Evolutionary conservation across 2,113 vertebrate species (phyloP), one percentile per base, ranked within the genome.

Genomic region (Cebidichthys violaceus): DNA sequence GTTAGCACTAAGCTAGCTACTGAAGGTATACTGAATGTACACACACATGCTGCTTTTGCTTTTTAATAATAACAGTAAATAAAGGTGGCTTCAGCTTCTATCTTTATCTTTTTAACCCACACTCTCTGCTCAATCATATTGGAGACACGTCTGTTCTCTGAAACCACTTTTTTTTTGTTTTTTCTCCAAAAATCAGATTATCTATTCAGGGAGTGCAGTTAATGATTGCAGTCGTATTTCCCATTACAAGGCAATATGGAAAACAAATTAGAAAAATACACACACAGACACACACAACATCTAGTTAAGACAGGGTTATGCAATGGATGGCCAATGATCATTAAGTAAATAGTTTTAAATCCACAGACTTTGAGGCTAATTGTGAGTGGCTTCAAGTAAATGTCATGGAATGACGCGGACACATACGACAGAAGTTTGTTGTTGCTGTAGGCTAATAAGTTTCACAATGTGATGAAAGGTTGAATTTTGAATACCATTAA

Each of bases 401-500:
- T 18, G 29, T 45, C 39, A 17, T 18, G 64, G 6, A 43, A 43
- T 13, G 66, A 69, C 4, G 1, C 55, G 15, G 33, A 74, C 27
- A 14, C 60, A 13, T 14, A 0, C 43, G 15, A 6, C 33, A 35
- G n/a, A n/a, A n/a, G 27, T 61, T 55, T 31, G 20, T 54, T 43
- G 55, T 43, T 45, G 35, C 54, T 69, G 6, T n/a, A 8, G 39
- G 4, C 50, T 29, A 29, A 50, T 39, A 24, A 35, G 33, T 33
- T 70, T 70, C 18, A 43, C 22, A 54, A 55, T 55, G 47, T 45
- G 54, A 55, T 57, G 31, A 77, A 80, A 54, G 20, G 37, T 33
- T 41, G 31, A 61, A 74, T 83, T 47, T 37, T 70, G 70, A 83
- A 68, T 70, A 39, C 33, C 54, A 20, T 70, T 29, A 4, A 57